These are phyloP conservation scores for Scomberomorus guttatus DNA, from an alignment of 2,797 vertebrate genomes.

Conservation along the genomic window DNA sequence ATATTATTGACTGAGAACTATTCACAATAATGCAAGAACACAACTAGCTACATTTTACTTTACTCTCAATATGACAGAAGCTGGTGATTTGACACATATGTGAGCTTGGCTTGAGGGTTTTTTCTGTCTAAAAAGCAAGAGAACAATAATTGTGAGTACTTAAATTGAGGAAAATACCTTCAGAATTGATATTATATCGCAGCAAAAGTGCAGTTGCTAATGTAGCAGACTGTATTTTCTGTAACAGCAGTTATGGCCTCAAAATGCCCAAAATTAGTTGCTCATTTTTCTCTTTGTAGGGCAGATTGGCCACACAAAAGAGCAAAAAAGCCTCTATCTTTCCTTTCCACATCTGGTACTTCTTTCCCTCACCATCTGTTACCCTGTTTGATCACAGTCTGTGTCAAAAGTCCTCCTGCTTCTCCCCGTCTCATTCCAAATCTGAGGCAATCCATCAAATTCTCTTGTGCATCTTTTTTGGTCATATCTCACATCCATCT, in stretches of 20 bases:
- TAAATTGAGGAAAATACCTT: conserved; percentile 1
- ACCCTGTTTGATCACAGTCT: conserved; percentile 49
- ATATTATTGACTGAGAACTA: not conserved
- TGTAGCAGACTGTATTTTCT: not conserved
- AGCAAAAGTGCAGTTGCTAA: not conserved
- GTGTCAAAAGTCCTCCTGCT: conserved; percentile 46
- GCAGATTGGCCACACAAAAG: conserved; percentile 14
- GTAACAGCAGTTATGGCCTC: not conserved
- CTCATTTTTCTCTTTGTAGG: not conserved
- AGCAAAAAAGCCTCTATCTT: conserved; percentile 21
- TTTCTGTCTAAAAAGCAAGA: not conserved
- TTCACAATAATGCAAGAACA: not conserved
- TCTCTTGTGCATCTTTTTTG: conserved; percentile 39
- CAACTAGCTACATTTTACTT: not conserved
- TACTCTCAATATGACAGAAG: not conserved
- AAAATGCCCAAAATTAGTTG: not conserved
- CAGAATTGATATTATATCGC: not conserved
- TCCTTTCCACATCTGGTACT: conserved; percentile 48
- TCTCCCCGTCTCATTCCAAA: conserved; percentile 51
- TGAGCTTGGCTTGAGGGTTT: not conserved
- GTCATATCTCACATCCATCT: conserved; percentile 35
- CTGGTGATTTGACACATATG: not conserved
- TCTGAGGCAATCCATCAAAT: conserved; percentile 56
- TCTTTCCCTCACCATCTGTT: conserved; percentile 56
- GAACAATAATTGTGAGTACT: not conserved